Evolutionary conservation across 2,113 vertebrate genomes (phyloP), one percentile per base, ranked within the genome.

Genomic region (Balaeniceps rex): DNA sequence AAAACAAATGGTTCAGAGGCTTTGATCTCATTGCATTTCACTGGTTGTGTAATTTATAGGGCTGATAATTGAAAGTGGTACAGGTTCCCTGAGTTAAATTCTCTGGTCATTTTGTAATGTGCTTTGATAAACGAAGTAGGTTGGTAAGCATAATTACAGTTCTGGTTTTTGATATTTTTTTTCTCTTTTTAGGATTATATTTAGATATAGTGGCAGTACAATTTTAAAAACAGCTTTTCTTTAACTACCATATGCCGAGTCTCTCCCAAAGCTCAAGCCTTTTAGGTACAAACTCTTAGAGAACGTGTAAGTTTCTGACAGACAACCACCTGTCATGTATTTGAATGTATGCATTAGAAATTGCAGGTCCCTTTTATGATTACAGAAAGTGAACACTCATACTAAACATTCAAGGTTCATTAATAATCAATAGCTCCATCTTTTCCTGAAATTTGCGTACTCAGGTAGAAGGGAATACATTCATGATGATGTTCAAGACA

Each of bases 1-100:
- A 96, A 98, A 97, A 88, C 79, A 80, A 90, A 82, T 88, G 65
- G 88, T 79, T 97, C 46, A 76, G 86, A 87, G 86, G 94, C 96
- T 94, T 97, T 96, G 97, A 95, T 98, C 88, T 97, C 92, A 71
- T 18, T 90, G 94, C 88, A 77, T 94, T 95, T 97, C 93, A 83
- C 49, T 91, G 95, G 83, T 58, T 52, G 52, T 88, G 86, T 92
- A 98, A 96, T 97, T 97, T 96, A 92, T 80, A 88, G 75, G 80
- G 70, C 87, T 70, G 47, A 60, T 93, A 93, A 96, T 75, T 94
- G 92, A 93, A 95, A 92, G 65, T 29, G 81, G 83, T 90, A 44
- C 42, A 89, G 79, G 81, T 24, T 94, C 87, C 91, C 60, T 31
- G 61, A 92, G 83, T 77, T 66, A 92, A 83, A 90, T 78, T 91